Percentiles rank a stretch among this genome's conserved stretches.
phyloP scores from a whole-genome alignment of 2,888 invertebrate species.

The Celastrina argiolus region DNA sequence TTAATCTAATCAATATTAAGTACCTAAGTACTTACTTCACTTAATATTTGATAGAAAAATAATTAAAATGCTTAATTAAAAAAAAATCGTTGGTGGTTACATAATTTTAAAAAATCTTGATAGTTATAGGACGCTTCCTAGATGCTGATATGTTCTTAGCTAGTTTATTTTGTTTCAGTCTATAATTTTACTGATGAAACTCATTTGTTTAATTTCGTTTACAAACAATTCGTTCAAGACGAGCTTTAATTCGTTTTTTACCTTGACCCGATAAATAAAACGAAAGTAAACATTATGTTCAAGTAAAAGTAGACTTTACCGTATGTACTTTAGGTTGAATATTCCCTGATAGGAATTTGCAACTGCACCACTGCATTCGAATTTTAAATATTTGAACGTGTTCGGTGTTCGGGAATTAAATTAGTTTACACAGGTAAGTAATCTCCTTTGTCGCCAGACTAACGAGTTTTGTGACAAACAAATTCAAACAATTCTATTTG shows the following conservation, averaged over 20 bases:
- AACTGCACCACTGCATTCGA: not conserved
- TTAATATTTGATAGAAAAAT: too few species aligned
- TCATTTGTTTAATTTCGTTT: too few species aligned
- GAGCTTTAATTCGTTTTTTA: not conserved
- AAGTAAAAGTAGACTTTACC: not conserved
- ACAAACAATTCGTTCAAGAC: not conserved
- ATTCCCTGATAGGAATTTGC: not conserved
- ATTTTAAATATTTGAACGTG: constrained; percentile 16
- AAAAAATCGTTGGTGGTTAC: too few species aligned
- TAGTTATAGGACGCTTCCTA: too few species aligned
- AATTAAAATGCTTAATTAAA: too few species aligned
- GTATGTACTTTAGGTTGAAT: not conserved
- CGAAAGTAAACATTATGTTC: not conserved
- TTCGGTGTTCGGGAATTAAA: not conserved
- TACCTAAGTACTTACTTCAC: too few species aligned
- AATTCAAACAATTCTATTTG: not conserved
- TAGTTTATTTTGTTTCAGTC: too few species aligned
- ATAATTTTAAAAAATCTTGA: too few species aligned
- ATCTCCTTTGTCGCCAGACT: not conserved
- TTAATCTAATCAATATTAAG: too few species aligned
- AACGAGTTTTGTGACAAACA: not conserved
- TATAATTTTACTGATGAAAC: not conserved
- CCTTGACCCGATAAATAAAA: not conserved
- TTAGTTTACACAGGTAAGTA: not conserved
- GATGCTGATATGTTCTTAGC: too few species aligned